Percentiles rank a stretch among this genome's conserved stretches.
Conservation (phyloP, 2,888 invertebrate species). For the Nephrotoma guestfalica region DNA sequence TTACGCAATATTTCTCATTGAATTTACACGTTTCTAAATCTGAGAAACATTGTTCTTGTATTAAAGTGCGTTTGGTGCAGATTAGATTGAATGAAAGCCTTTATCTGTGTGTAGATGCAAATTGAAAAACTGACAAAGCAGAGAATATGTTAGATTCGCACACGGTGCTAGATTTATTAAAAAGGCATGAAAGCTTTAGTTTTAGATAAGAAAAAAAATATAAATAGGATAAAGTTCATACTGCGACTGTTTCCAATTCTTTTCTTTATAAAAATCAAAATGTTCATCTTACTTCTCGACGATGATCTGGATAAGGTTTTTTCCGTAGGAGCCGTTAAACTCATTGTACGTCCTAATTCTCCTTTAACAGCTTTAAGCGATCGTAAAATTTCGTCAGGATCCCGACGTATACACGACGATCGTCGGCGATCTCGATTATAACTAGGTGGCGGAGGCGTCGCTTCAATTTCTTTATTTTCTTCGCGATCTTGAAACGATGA, state of each 20-base stretch:
- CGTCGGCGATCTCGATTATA: slow-evolving; percentile 58
- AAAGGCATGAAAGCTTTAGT: slow-evolving; percentile 9
- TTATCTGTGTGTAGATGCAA: neutral
- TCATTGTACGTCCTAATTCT: slow-evolving; percentile 69
- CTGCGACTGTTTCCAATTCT: neutral
- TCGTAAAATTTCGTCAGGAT: slow-evolving; percentile 72
- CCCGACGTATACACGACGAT: slow-evolving; percentile 67
- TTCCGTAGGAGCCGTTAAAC: slow-evolving; percentile 48
- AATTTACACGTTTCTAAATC: neutral
- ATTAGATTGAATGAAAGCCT: neutral
- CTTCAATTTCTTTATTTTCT: slow-evolving; percentile 40
- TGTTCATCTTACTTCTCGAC: slow-evolving; percentile 53
- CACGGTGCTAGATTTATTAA: slow-evolving; percentile 10
- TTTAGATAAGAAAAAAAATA: neutral
- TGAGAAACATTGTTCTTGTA: neutral
- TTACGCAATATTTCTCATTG: neutral
- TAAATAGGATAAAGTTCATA: neutral
- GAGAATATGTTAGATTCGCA: slow-evolving; percentile 8
- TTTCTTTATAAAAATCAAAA: slow-evolving; percentile 3
- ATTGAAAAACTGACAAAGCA: slow-evolving; percentile 9
- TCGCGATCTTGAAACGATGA: slow-evolving; percentile 66
- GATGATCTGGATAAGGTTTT: slow-evolving; percentile 36
- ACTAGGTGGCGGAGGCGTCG: slow-evolving; percentile 34
- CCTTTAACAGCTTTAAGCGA: slow-evolving; percentile 69
- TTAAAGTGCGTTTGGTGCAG: neutral